Conservation (phyloP, 2,797 vertebrate genomes). For the Argya squamiceps region DNA sequence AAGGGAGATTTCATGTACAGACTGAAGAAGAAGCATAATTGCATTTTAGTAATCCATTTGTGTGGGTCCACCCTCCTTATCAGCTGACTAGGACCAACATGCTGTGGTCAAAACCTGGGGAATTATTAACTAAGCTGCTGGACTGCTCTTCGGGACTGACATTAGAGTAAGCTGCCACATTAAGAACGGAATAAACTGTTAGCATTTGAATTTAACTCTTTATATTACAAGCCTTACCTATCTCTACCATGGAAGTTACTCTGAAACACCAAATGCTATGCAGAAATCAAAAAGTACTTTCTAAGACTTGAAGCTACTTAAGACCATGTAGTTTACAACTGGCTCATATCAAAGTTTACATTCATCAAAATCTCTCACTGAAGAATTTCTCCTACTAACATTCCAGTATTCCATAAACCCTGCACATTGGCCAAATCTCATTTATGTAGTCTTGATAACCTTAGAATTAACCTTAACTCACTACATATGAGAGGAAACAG, state of each 20-base stretch:
- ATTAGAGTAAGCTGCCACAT: background rate
- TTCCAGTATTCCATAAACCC: background rate
- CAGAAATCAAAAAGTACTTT: background rate
- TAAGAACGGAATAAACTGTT: background rate
- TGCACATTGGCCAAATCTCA: background rate
- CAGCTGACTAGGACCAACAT: background rate
- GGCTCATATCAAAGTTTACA: background rate
- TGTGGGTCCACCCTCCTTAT: background rate
- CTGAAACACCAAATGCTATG: background rate
- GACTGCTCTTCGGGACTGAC: background rate
- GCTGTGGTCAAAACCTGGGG: background rate
- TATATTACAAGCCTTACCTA: background rate
- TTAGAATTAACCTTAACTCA: background rate
- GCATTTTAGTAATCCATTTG: background rate
- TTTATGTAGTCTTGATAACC: background rate
- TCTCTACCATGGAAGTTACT: background rate
- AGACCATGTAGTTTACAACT: background rate
- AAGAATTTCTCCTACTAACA: background rate
- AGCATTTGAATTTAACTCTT: background rate
- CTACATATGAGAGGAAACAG: background rate
- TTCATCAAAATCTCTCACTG: background rate
- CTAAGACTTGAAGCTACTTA: background rate
- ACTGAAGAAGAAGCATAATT: background rate
- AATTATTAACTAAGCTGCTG: background rate
- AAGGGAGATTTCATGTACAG: background rate